These are phyloP conservation scores for Acipenser transmontanus DNA, from an alignment of 2,797 vertebrate genomes.

Conservation along the genomic window DNA sequence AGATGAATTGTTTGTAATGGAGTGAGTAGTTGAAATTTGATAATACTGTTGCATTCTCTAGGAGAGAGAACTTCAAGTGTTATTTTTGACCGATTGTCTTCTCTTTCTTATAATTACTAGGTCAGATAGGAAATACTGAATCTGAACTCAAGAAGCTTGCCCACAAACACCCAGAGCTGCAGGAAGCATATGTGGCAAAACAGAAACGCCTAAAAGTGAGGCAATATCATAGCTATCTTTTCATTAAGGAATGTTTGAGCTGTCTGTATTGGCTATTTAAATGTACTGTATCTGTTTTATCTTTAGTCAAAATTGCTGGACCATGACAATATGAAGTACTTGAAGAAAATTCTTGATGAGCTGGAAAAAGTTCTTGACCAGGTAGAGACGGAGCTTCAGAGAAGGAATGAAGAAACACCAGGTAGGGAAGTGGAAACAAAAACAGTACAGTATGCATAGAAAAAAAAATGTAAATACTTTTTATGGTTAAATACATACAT, in stretches of 20 bases:
- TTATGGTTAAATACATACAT: too few relatives aligned
- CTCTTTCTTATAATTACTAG: slow-evolving; percentile 45
- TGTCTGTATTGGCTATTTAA: background rate
- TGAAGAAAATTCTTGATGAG: slow-evolving; percentile 96
- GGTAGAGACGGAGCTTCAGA: slow-evolving; percentile 92
- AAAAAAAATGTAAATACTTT: too few relatives aligned
- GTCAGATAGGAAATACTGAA: slow-evolving; percentile 91
- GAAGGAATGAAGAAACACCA: slow-evolving; percentile 84
- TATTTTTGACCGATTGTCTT: slow-evolving; percentile 5
- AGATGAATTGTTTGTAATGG: too few relatives aligned
- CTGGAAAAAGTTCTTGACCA: slow-evolving; percentile 95
- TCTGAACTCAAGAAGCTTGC: slow-evolving; percentile 91
- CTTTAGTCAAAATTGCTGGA: slow-evolving; percentile 86
- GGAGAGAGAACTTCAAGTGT: too few relatives aligned
- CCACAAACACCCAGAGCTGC: slow-evolving; percentile 91
- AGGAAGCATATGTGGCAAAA: slow-evolving; percentile 93
- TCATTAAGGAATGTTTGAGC: background rate
- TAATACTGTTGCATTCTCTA: too few relatives aligned
- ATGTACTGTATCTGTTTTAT: background rate
- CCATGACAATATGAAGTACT: slow-evolving; percentile 92
- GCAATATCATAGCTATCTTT: background rate
- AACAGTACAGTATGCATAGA: too few relatives aligned
- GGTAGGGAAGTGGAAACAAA: slow-evolving; percentile 37
- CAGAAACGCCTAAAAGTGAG: slow-evolving; percentile 91
- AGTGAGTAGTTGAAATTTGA: too few relatives aligned